Base-by-base conservation (phyloP, 1,140 invertebrate species). In the Pissodes strobi region DNA sequence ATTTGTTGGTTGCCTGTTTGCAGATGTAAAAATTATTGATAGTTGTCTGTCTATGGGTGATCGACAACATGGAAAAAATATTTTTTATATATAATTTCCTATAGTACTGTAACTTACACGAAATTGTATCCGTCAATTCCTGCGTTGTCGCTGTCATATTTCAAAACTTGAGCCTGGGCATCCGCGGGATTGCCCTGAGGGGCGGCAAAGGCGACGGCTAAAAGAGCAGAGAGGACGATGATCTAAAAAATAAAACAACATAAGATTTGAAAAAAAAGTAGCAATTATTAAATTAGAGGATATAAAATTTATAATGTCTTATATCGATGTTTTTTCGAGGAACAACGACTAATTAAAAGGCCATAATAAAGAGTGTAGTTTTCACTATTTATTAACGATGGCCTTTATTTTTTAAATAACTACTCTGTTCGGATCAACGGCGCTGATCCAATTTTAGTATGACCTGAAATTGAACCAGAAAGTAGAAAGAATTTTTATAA, bases 121-220 rank as follows among this genome's bases (percentile, higher is more conserved):
- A 71, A 82, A 27, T 76, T 74, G 67, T 81, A 82, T 37, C 74
- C 75, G 37, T 77, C 79, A 15, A 79, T 5, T 1, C 81, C 80
- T 45, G 79, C 79, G 61, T 81, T 81, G 60, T 82, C 73, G 64
- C 69, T 61, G 0, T 80, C 76, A 27, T 79, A 77, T 46, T 74
- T 79, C 1, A 80, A 63, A 1, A 81, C 39, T 1, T 74, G 67
- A 3, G 78, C 74, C 18, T 79, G 73, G 4, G 65, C 64, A 10
- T 72, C 69, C 13, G 66, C 62, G 1, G 59, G 49, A 18, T 67
- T 65, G 3, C 43, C 22, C 30, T 77, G 78, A 0, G 79, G 77
- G 9, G 70, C 72, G n/a, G 77, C 79, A 2, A 75, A 38, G 43
- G 72, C 76, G 13, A 74, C 61, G 25, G 77, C 77, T 34, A 59